Evolutionary conservation across 2,797 vertebrate genomes (phyloP), one percentile per base, ranked within the genome.

Genomic region (Lacerta viridis): DNA sequence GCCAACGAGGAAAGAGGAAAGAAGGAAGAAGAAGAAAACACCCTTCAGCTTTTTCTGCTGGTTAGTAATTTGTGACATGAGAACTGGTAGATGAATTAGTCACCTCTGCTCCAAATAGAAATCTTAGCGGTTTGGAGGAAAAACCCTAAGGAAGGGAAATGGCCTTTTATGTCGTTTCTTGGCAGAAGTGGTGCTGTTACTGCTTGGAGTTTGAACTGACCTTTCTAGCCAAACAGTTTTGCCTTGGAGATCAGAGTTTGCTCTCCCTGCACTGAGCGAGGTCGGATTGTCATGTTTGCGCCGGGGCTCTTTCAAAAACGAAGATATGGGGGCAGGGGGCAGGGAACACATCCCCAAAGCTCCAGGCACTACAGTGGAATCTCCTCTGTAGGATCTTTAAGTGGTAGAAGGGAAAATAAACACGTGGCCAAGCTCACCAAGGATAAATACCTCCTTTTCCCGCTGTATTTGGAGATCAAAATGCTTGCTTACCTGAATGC

Each of bases 11-110:
- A 17, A 59, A 18, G 64, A 39, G 27, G 29, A 66, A 43, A 41
- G 23, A 20, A 41, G 13, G 27, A 13, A 2, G 1, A 4, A 36
- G 33, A 39, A 69, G n/a, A 33, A 46, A 20, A 4, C 20, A 11
- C 3, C n/a, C 79, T 79, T 29, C 88, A 55, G 91, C 59, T 86
- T 91, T 82, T 89, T 86, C 50, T 91, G 76, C 88, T 87, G 87
- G 88, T 96, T 95, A 96, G 96, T 93, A 93, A 83, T 96, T 94
- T 90, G 95, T 91, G 93, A 95, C 94, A 92, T 84, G 88, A 92
- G 90, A 84, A 75, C 93, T 91, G 84, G 71, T 93, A 59, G 41
- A 90, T 80, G 83, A 90, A 78, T 95, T 94, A 90, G 92, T 96
- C 91, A 90, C 91, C 92, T 89, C 1, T 85, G 50, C 92, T 96